These are phyloP conservation scores for Brotogeris chrysoptera DNA, from an alignment of 2,797 vertebrate genomes.

Conservation along the genomic window DNA sequence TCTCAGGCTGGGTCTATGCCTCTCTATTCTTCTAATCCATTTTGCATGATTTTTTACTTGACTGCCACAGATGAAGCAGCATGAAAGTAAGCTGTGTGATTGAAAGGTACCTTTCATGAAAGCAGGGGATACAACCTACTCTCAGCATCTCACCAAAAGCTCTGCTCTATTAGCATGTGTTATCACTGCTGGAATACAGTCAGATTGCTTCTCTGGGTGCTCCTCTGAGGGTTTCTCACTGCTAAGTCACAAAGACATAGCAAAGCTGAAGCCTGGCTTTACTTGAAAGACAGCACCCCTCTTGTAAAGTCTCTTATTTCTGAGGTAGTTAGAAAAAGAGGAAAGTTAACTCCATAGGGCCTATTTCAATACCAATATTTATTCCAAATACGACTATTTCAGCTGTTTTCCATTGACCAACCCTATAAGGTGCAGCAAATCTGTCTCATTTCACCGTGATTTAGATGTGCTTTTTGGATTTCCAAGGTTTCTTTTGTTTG, in stretches of 20 bases:
- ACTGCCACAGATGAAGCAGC: neutral
- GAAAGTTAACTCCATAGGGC: neutral
- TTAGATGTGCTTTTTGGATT: neutral
- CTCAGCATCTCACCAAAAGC: neutral
- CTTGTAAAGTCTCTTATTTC: neutral
- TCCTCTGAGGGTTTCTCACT: neutral
- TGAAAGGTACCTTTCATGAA: slow-evolving; percentile 7
- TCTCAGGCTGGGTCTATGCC: neutral
- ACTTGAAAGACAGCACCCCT: neutral
- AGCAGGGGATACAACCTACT: neutral
- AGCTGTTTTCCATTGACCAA: neutral
- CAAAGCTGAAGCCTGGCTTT: neutral
- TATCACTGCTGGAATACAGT: slow-evolving; percentile 30
- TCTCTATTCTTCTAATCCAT: neutral
- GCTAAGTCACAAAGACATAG: neutral
- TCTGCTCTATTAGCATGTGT: neutral
- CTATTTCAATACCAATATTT: neutral
- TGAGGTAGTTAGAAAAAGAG: neutral
- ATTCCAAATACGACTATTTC: neutral
- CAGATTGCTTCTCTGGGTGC: neutral
- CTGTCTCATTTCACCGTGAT: neutral
- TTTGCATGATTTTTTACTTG: neutral
- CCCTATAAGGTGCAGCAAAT: neutral
- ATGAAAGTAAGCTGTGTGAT: neutral
- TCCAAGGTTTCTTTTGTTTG: neutral